phyloP scores from a whole-genome alignment of 2,113 vertebrate genomes.

The Austrofundulus limnaeus region DNA sequence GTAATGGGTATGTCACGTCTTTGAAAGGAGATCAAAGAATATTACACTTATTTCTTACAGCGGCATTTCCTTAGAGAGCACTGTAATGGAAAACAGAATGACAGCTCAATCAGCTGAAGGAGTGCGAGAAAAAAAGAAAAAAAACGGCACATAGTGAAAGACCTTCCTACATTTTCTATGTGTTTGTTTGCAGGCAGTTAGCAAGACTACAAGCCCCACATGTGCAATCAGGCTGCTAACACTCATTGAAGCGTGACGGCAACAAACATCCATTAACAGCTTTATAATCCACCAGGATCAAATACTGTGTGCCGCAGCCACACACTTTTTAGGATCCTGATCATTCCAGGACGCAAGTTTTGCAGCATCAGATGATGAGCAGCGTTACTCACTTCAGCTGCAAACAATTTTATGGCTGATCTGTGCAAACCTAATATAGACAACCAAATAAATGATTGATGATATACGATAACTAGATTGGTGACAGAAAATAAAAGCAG shows the following conservation, averaged over 20 bases:
- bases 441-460: no score
- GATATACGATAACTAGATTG: no score
- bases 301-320: background rate
- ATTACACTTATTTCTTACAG: conserved; percentile 19
- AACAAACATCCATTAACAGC: conserved; percentile 43
- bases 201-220: conserved; percentile 7
- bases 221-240: conserved; percentile 16
- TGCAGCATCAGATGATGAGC: no score
- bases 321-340: background rate
- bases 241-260: conserved; percentile 28
- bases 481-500: conserved; percentile 10
- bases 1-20: conserved; percentile 9
- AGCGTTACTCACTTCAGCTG: no score
- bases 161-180: conserved; percentile 5
- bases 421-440: conserved; percentile 8
- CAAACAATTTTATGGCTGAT: background rate
- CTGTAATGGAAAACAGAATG: background rate
- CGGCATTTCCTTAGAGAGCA: conserved; percentile 16
- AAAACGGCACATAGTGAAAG: background rate
- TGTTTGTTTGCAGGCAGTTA: background rate
- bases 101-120: background rate
- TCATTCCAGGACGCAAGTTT: no score
- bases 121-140: conserved; percentile 16
- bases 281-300: conserved; percentile 13
- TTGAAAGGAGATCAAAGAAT: conserved; percentile 18